Conservation (phyloP, 1,140 invertebrate species). For the Drosophila neocordata region DNA sequence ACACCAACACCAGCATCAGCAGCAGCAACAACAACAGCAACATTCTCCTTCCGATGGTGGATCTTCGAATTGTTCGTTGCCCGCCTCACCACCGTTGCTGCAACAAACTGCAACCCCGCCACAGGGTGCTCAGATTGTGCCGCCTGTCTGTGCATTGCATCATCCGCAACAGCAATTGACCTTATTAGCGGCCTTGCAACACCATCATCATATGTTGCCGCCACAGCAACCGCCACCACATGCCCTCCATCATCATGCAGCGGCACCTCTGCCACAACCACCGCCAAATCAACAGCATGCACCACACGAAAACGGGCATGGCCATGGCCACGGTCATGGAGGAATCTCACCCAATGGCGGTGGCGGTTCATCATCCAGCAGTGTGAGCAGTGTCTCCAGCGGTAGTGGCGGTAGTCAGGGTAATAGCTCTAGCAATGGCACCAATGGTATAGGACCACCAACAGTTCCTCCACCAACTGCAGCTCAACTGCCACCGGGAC, state of each 20-base stretch:
- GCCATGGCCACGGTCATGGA: slow-evolving; percentile 46
- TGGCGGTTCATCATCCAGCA: slow-evolving; percentile 66
- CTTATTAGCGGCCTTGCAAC: slow-evolving; percentile 75
- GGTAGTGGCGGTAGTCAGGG: slow-evolving; percentile 55
- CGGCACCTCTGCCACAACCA: slow-evolving; percentile 23
- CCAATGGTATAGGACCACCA: slow-evolving; percentile 56
- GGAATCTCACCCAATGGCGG: slow-evolving; percentile 60
- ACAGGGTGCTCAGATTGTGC: slow-evolving; percentile 73
- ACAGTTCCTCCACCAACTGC: slow-evolving; percentile 29
- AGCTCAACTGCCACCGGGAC: slow-evolving; percentile 55
- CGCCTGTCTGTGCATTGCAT: slow-evolving; percentile 76
- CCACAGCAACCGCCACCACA: slow-evolving; percentile 39
- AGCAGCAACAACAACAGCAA: slow-evolving; percentile 47
- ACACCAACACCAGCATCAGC: slow-evolving; percentile 19
- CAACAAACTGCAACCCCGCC: slow-evolving; percentile 74
- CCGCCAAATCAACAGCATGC: slow-evolving; percentile 35
- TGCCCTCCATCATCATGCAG: slow-evolving; percentile 43
- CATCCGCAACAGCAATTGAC: slow-evolving; percentile 80
- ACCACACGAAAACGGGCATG: slow-evolving; percentile 62
- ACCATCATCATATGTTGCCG: slow-evolving; percentile 57
- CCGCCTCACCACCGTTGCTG: slow-evolving; percentile 70
- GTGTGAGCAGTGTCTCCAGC: slow-evolving; percentile 66
- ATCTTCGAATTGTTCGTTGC: slow-evolving; percentile 65
- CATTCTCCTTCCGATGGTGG: slow-evolving; percentile 66
- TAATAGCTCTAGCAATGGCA: slow-evolving; percentile 45